Evolutionary conservation across 2,888 invertebrate species (phyloP), one percentile per base, ranked within the genome.

Genomic region (Hemaris fuciformis): DNA sequence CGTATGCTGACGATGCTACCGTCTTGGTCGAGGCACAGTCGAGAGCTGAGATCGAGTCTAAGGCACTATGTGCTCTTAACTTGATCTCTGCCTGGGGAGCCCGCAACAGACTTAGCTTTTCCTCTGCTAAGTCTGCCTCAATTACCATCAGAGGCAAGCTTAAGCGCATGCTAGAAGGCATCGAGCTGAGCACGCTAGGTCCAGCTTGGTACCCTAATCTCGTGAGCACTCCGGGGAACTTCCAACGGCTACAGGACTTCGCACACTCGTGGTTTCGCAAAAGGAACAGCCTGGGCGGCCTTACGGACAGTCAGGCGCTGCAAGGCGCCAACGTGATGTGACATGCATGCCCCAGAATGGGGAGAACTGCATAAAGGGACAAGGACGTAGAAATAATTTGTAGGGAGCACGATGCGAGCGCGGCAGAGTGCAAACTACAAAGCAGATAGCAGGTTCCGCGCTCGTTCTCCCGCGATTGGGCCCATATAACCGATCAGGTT

Each of bases 51-150:
- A 22, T n/a, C n/a, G n/a, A n/a, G n/a, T n/a, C n/a, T n/a, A n/a
- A n/a, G n/a, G n/a, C n/a, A n/a, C n/a, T n/a, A n/a, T n/a, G n/a
- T n/a, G n/a, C n/a, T n/a, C n/a, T n/a, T n/a, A n/a, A n/a, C 0
- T 15, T 43, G n/a, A 13, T n/a, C 7, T 62, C 46, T 13, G 34
- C 34, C 0, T 62, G 62, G 20, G 57, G 62, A 1, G 31, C 8
- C n/a, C n/a, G n/a, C 25, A 25, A 5, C 1, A 45, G 71, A 0
- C 61, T 76, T 0, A 2, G 18, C 0, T 77, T 78, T 25, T 70
- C 76, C 0, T 22, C 71, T 0, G 56, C n/a, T 0, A 78, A 76
- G 34, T 68, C 73, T 1, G 20, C 15, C 0, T 64, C 66, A 0
- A 61, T 75, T 7, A 71, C 71, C 0, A 2, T 67, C 0, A 73